phyloP scores from a whole-genome alignment of 2,113 vertebrate species.

The Leptosomus discolor region DNA sequence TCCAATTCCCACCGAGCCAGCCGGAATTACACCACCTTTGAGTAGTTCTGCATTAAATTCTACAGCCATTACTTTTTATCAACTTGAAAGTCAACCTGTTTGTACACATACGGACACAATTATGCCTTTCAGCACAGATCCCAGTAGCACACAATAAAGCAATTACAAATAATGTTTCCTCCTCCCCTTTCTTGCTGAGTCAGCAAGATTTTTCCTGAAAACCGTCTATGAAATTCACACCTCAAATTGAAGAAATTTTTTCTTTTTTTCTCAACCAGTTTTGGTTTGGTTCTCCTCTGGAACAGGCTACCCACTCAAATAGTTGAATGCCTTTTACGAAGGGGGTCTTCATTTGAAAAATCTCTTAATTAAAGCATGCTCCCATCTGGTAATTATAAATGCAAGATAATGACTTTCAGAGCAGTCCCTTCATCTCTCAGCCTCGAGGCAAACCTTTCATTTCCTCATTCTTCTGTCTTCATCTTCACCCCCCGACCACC shows the following conservation, averaged over 20 bases:
- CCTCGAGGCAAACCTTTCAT: slow-evolving; percentile 44
- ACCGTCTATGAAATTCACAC: not conserved
- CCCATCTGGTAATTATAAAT: slow-evolving; percentile 32
- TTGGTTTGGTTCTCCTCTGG: not conserved
- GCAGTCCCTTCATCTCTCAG: not conserved
- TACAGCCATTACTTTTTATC: not conserved
- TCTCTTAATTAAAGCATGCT: not conserved
- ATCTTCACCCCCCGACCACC: not conserved
- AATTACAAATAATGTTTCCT: not conserved
- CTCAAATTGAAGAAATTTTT: not conserved
- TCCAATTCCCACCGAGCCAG: not conserved
- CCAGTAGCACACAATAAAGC: not conserved
- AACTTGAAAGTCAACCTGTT: not conserved
- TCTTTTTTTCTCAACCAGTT: not conserved
- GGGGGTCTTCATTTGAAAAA: not conserved
- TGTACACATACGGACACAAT: not conserved
- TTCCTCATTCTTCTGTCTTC: slow-evolving; percentile 9
- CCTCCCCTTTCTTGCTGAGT: not conserved
- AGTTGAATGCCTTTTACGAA: not conserved
- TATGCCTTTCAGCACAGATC: not conserved
- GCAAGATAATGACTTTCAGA: slow-evolving; percentile 37
- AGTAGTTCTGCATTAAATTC: not conserved
- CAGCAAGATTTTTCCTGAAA: not conserved
- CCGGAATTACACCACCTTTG: not conserved
- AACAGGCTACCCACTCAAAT: not conserved